Base-by-base conservation (phyloP, 2,888 invertebrate genomes). In the Eulithis prunata region DNA sequence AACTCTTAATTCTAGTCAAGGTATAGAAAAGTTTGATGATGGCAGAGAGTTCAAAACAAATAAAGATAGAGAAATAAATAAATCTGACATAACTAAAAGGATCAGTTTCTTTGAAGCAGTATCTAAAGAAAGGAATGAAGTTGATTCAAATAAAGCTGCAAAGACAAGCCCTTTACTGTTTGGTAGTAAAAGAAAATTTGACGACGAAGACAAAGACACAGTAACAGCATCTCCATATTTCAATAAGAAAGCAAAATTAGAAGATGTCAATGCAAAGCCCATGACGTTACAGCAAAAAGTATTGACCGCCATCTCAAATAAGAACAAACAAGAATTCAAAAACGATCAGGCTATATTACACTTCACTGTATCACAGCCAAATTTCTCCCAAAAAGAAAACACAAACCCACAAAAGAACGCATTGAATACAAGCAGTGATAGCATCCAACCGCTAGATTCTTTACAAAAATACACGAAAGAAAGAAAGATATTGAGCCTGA, bases 141-240 rank as follows among this genome's bases (percentile, higher is more conserved):
- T 66, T 21, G 76, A 71, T 45, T 79, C 53, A 13, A 63, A 53
- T 36, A 61, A 64, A 55, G 41, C 49, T 3, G 45, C 38, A 32
- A 41, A 60, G 14, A 36, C 49, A 7, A 61, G 57, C 21, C 41
- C 54, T n/a, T 14, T 21, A 21, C 21, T 21, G 21, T 21, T 55
- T 32, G 46, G 38, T 51, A 38, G 55, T 38, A 68, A 68, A 64
- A 38, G 90, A 72, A 90, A 91, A 74, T 70, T 83, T 47, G 77
- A 81, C 56, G 66, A 74, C 2, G 80, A 85, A 21, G 79, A 81
- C 32, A 78, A 77, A 65, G 79, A 82, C 10, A 49, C 70, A 3
- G 71, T 78, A 60, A 80, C 77, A 55, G 78, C 82, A 28, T 93
- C 93, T 0, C 91, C 91, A 13, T 91, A 86, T 77, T 93, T 92